Evolutionary conservation across 2,888 invertebrate species (phyloP).

Genomic region (Tetragonisca angustula): DNA sequence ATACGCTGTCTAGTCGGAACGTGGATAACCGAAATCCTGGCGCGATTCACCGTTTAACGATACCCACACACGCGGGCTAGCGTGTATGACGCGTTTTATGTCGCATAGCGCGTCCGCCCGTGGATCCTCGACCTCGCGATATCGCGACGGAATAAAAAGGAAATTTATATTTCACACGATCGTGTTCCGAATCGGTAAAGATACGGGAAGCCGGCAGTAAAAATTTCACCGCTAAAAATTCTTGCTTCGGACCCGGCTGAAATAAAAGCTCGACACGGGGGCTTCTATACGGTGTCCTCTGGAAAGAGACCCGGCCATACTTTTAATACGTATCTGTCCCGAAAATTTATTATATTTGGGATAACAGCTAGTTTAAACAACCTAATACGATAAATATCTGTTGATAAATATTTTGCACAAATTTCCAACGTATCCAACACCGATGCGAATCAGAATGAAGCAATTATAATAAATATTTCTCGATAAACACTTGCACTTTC

Average conservation of each 20-base stretch:
- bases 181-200: slow-evolving; percentile 51
- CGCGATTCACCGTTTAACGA: slow-evolving; percentile 30
- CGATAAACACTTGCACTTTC: no score
- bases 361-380: neutral
- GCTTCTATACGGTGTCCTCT: slow-evolving; percentile 17
- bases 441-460: no score
- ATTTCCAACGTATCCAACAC: no score
- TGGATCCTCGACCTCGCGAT: slow-evolving; percentile 17
- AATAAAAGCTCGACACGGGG: slow-evolving; percentile 31
- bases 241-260: slow-evolving; percentile 20
- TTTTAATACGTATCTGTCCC: neutral
- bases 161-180: slow-evolving; percentile 52
- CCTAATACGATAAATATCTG: no score
- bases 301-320: neutral
- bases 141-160: slow-evolving; percentile 48
- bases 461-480: no score
- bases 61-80: neutral
- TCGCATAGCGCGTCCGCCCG: neutral
- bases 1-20: slow-evolving; percentile 27
- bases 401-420: no score
- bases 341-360: neutral
- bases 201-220: slow-evolving; percentile 38
- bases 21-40: slow-evolving; percentile 42
- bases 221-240: slow-evolving; percentile 45
- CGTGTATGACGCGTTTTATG: slow-evolving; percentile 22